Evolutionary conservation across 2,797 vertebrate species (phyloP), one percentile per base, ranked within the genome.

Genomic region (Fundulus diaphanus): DNA sequence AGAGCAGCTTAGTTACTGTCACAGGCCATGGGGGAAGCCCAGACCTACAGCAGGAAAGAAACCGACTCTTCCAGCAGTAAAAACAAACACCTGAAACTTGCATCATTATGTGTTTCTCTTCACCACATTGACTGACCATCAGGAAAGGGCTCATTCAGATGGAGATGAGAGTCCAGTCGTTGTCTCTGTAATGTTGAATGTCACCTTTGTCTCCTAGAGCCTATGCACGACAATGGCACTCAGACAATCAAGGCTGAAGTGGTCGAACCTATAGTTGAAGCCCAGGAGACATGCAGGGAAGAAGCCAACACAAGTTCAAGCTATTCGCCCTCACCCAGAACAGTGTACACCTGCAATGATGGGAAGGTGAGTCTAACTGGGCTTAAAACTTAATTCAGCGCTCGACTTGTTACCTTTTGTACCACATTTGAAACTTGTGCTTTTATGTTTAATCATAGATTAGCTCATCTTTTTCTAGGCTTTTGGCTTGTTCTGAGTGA

Each of bases 191-290:
- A 69, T 70, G 7, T 46, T 65, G 65, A 78, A 70, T 56, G 13
- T 59, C 31, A 68, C 7, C 3, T 78, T 44, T 84, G 33, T 78
- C 8, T 80, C 82, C 18, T 80, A 92, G 90, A 94, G 88, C 87
- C 93, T 75, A 96, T 96, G 96, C 96, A 96, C 82, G 95, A 96
- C 90, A 96, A 94, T 85, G 95, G 96, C 82, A 96, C 96, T 91
- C 96, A 96, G 95, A 96, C 96, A 95, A 96, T 96, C 95, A 96
- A 95, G 90, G 90, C 94, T 57, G 95, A 96, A 91, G 95, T 94
- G 77, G 94, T 95, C 74, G 96, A 96, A 88, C 95, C 96, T 63
- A 92, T 96, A 80, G 91, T 93, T 72, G 96, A 96, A 81, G 88
- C 91, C 69, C 95, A 94, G 82, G 96, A 96, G 82, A 89, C 90